These are phyloP conservation scores for Amblyraja radiata DNA, from an alignment of 2,797 vertebrate genomes.

Conservation along the genomic window DNA sequence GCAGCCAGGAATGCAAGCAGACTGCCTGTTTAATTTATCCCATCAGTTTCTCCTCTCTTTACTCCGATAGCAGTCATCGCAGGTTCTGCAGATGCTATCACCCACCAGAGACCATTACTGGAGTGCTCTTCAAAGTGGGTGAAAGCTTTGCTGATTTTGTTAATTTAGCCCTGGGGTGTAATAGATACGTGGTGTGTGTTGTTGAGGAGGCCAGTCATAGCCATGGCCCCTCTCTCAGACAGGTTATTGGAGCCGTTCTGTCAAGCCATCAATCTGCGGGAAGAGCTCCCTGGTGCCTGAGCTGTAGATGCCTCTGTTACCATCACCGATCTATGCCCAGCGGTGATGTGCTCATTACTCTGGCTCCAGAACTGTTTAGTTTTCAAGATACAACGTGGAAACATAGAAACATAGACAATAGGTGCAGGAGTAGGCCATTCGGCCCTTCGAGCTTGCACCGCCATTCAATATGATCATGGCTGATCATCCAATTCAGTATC, in stretches of 20 bases:
- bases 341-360: background rate
- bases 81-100: background rate
- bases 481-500: too few relatives aligned
- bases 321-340: background rate
- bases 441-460: too few relatives aligned
- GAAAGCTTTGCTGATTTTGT: conserved; percentile 33
- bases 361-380: background rate
- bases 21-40: background rate
- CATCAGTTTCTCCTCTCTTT: background rate
- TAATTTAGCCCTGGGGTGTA: conserved; percentile 13
- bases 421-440: too few relatives aligned
- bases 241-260: background rate
- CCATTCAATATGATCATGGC: too few relatives aligned
- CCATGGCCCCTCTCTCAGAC: background rate
- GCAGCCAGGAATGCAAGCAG: too few relatives aligned
- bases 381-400: too few relatives aligned
- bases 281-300: background rate
- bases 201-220: too few relatives aligned
- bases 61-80: background rate
- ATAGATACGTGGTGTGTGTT: background rate
- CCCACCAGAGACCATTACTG: background rate
- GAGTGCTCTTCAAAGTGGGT: background rate
- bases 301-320: background rate
- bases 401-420: too few relatives aligned
- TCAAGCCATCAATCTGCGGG: background rate